Percentiles rank a stretch among this genome's conserved stretches.
These are phyloP conservation scores for Galemys pyrenaicus DNA, from an alignment of 2,113 vertebrate species.

Conservation along the genomic window DNA sequence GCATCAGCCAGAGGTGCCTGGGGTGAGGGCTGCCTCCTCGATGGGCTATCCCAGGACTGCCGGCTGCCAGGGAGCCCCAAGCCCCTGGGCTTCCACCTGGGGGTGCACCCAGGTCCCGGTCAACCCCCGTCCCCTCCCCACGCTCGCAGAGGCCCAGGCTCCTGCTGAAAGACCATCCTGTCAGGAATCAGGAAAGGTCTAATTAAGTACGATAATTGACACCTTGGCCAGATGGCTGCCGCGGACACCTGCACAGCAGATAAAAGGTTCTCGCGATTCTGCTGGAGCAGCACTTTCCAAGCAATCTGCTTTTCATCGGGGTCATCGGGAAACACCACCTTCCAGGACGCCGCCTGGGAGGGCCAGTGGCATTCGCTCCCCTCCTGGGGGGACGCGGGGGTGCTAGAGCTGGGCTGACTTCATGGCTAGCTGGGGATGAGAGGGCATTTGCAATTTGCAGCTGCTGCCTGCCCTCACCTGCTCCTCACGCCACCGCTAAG, in stretches of 20 bases:
- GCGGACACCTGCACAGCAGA: neutral
- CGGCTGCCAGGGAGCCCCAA: fast-evolving
- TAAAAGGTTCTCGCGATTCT: neutral
- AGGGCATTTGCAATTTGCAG: neutral
- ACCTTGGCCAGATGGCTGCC: neutral
- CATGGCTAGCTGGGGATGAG: neutral
- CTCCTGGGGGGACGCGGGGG: neutral
- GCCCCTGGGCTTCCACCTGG: neutral
- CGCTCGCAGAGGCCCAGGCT: neutral
- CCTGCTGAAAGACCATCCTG: neutral
- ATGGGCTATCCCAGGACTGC: neutral
- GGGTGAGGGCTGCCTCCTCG: neutral
- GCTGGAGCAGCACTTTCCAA: conserved; percentile 44
- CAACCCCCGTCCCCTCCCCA: neutral
- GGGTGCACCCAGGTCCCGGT: neutral
- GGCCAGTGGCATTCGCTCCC: neutral
- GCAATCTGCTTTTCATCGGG: neutral
- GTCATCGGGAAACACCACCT: neutral
- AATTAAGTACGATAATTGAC: conserved; percentile 39
- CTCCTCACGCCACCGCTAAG: fast-evolving
- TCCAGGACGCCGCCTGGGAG: neutral
- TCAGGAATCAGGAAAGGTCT: neutral
- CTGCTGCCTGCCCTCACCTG: too few species aligned
- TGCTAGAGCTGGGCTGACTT: neutral
- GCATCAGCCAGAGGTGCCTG: fast-evolving